phyloP scores from a whole-genome alignment of 2,888 invertebrate species.

The Tinea semifulvella region DNA sequence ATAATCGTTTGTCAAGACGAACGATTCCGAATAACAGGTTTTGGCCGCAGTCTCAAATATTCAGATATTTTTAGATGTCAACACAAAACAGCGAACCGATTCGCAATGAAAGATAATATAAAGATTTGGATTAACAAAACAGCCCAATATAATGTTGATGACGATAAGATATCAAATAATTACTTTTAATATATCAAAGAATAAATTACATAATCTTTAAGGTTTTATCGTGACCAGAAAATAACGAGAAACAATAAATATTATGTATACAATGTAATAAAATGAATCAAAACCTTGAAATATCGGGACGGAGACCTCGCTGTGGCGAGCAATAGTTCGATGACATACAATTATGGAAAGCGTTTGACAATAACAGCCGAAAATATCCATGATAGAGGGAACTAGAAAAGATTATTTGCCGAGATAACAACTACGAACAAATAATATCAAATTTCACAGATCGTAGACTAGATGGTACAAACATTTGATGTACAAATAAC shows the following conservation, averaged over 20 bases:
- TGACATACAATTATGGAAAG: conserved; percentile 1
- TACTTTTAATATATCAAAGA: background rate
- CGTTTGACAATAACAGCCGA: too few relatives aligned
- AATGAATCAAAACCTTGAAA: conserved; percentile 2
- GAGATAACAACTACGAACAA: too few relatives aligned
- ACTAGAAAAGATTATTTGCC: too few relatives aligned
- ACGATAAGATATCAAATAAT: background rate
- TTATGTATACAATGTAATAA: background rate
- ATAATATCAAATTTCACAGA: too few relatives aligned
- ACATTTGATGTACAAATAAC: too few relatives aligned
- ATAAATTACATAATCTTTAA: background rate
- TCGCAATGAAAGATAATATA: conserved; percentile 28
- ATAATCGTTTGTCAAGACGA: conserved; percentile 36
- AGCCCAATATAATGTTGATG: background rate
- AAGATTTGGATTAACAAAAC: conserved; percentile 3
- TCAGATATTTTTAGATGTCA: conserved; percentile 38
- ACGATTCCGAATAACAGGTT: conserved; percentile 18
- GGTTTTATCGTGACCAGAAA: background rate
- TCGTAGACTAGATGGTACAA: too few relatives aligned
- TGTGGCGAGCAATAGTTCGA: background rate
- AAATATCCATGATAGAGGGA: too few relatives aligned
- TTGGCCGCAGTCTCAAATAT: conserved; percentile 27
- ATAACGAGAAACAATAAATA: too few relatives aligned
- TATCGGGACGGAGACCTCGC: background rate
- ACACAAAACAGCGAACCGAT: conserved; percentile 29